These are phyloP conservation scores for Xanthia icteritia DNA, from an alignment of 2,888 invertebrate genomes.

Conservation along the genomic window DNA sequence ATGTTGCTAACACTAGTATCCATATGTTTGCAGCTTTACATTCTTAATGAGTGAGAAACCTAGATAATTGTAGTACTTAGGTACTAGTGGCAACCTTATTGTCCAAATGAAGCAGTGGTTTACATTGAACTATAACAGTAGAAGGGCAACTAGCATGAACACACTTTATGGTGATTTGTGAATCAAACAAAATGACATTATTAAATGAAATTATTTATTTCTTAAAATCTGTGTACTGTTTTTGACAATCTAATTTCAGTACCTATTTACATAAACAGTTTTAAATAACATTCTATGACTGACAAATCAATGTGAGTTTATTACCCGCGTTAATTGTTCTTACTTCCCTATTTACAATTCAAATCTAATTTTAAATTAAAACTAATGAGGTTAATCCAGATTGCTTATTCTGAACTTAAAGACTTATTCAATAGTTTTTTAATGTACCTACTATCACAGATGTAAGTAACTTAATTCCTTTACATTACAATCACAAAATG, in stretches of 20 bases:
- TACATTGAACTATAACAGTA: slow-evolving; percentile 68
- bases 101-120: slow-evolving; percentile 64
- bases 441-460: slow-evolving; percentile 2
- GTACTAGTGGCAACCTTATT: slow-evolving; percentile 37
- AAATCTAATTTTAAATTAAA: slow-evolving; percentile 32
- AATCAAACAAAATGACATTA: slow-evolving; percentile 19
- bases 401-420: neutral
- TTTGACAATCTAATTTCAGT: neutral
- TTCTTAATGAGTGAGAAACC: neutral
- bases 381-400: slow-evolving; percentile 32
- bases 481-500: neutral
- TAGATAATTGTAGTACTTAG: slow-evolving; percentile 11
- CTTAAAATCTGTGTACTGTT: neutral
- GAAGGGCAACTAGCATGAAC: slow-evolving; percentile 21
- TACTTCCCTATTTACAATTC: slow-evolving; percentile 50
- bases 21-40: neutral
- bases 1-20: slow-evolving; percentile 3
- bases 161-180: slow-evolving; percentile 25
- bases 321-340: slow-evolving; percentile 9
- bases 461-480: neutral
- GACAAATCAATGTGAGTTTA: neutral
- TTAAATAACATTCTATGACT: neutral
- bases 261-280: neutral
- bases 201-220: slow-evolving; percentile 20
- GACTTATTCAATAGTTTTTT: neutral